phyloP scores from a whole-genome alignment of 2,797 vertebrate species.

The Okamejei kenojei region DNA sequence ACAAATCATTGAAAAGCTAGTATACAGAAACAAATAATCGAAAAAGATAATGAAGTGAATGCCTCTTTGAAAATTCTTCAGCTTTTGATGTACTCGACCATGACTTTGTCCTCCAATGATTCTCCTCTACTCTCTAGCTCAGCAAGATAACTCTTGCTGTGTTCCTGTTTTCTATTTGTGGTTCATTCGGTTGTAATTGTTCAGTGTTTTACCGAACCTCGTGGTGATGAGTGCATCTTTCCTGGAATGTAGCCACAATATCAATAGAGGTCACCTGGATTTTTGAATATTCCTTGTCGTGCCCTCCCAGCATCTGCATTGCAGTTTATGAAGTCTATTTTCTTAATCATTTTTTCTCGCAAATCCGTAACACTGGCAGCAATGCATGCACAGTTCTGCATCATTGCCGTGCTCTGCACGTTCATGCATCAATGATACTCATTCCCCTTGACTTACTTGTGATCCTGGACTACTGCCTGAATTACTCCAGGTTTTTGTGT shows the following conservation, averaged over 20 bases:
- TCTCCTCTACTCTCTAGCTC: not conserved
- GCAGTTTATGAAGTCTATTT: not conserved
- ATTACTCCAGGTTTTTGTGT: no score
- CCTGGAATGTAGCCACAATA: not conserved
- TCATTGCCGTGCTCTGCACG: not conserved
- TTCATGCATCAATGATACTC: not conserved
- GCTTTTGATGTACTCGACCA: not conserved
- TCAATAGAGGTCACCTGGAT: not conserved
- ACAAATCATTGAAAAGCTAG: not conserved
- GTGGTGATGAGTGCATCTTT: not conserved
- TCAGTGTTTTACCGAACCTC: not conserved
- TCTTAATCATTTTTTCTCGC: not conserved
- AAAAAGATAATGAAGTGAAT: not conserved
- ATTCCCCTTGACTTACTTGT: not conserved
- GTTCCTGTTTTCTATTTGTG: not conserved
- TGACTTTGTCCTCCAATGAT: not conserved
- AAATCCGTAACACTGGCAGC: not conserved
- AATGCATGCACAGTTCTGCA: not conserved
- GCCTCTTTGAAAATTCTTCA: not conserved
- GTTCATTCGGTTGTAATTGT: conserved; percentile 3
- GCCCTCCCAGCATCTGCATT: not conserved
- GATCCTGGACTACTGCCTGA: not conserved
- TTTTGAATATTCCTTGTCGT: not conserved
- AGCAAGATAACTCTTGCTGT: not conserved
- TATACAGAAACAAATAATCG: not conserved